Percentiles rank a stretch among this genome's conserved stretches.
phyloP scores from a whole-genome alignment of 2,113 vertebrate species.

The Jacana jacana region DNA sequence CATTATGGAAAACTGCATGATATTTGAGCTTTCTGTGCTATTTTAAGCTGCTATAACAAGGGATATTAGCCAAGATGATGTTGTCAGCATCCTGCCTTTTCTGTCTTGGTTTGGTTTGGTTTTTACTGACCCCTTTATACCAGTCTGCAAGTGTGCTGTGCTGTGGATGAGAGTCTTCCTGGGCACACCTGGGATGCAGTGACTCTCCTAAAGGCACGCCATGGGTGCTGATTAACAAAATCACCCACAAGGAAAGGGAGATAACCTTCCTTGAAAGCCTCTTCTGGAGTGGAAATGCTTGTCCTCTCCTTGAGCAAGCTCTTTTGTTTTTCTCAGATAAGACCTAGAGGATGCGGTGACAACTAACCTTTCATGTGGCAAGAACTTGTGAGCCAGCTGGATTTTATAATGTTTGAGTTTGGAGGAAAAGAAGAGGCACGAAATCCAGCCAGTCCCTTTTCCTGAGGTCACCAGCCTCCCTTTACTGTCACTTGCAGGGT shows the following conservation, averaged over 20 bases:
- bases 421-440: neutral
- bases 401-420: neutral
- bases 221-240: no score
- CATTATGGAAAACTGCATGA: neutral
- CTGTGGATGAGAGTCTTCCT: neutral
- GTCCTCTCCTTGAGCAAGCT: neutral
- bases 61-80: neutral
- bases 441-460: neutral
- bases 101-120: no score
- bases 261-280: no score
- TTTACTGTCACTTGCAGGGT: neutral
- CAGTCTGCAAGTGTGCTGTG: neutral
- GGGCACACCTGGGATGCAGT: fast-evolving
- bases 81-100: neutral
- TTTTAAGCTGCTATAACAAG: neutral
- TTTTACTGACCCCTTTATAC: neutral
- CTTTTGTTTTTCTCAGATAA: neutral
- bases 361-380: neutral
- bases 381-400: neutral
- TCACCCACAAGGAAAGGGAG: no score
- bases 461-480: neutral
- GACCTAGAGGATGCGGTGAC: neutral
- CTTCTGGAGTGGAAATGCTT: neutral
- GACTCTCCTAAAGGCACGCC: neutral
- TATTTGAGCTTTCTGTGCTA: neutral